Evolutionary conservation across 2,113 vertebrate species (phyloP).

Genomic region (Lophura nycthemera): DNA sequence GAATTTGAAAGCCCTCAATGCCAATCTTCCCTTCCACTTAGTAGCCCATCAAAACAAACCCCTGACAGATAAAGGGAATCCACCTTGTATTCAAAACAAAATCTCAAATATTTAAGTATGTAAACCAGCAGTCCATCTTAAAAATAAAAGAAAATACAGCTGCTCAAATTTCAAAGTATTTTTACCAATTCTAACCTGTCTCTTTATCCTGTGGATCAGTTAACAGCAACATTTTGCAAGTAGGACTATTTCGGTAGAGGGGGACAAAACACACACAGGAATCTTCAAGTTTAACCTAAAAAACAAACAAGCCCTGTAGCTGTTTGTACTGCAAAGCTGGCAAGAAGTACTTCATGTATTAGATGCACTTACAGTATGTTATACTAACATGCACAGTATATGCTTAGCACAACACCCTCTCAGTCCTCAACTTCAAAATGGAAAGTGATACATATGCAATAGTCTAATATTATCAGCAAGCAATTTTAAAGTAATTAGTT

Average conservation of each 20-base stretch:
- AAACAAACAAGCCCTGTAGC: slow-evolving; percentile 50
- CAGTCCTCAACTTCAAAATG: not conserved
- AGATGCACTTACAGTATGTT: not conserved
- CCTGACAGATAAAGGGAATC: not conserved
- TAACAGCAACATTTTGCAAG: slow-evolving; percentile 75
- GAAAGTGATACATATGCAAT: not conserved
- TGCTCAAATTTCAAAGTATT: not conserved
- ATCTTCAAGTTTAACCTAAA: slow-evolving; percentile 76
- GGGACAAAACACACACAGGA: slow-evolving; percentile 67
- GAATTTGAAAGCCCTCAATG: not conserved
- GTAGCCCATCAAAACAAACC: not conserved
- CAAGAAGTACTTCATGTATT: not conserved
- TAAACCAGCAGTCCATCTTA: not conserved
- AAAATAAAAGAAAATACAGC: slow-evolving; percentile 5
- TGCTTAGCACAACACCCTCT: not conserved
- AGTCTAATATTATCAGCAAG: not conserved
- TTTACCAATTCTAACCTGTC: slow-evolving; percentile 72
- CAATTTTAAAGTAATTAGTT: not conserved
- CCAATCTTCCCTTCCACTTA: not conserved
- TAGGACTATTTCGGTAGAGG: slow-evolving; percentile 69
- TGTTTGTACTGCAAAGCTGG: not conserved
- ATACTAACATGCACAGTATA: not conserved
- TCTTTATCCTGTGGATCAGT: slow-evolving; percentile 76
- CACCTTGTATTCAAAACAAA: not conserved
- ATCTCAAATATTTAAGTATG: not conserved